Evolutionary conservation across 2,113 vertebrate species (phyloP).

Genomic region (Tupaia chinensis): DNA sequence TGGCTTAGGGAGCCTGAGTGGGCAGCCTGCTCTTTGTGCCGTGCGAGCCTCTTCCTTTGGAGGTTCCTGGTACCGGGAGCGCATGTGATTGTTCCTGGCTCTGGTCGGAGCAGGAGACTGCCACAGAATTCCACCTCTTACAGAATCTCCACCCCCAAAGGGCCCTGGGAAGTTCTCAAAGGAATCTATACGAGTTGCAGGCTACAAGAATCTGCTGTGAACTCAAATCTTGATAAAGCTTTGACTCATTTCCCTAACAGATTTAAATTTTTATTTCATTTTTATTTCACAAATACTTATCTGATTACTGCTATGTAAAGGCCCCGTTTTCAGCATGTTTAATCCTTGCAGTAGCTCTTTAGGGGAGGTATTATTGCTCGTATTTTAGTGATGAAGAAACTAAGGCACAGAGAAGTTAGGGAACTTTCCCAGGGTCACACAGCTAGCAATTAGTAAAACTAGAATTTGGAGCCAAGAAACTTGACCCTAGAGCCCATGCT

Average conservation of each 20-base stretch:
- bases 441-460: constrained; percentile 23
- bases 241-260: constrained; percentile 22
- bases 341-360: background rate
- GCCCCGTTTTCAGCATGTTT: constrained; percentile 10
- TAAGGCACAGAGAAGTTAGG: constrained; percentile 33
- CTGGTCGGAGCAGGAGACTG: background rate
- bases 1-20: constrained; percentile 27
- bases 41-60: background rate
- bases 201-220: background rate
- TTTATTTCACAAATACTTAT: constrained; percentile 36
- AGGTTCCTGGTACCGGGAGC: constrained; percentile 15
- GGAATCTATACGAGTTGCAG: constrained; percentile 45
- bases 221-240: background rate
- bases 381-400: constrained; percentile 49
- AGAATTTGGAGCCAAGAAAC: constrained; percentile 20
- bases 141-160: background rate
- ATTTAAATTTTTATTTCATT: constrained; percentile 48
- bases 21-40: constrained; percentile 67
- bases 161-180: constrained; percentile 53
- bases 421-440: constrained; percentile 30
- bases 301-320: constrained; percentile 41
- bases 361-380: background rate
- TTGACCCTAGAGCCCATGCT: background rate
- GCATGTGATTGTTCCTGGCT: constrained; percentile 12
- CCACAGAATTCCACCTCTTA: background rate